Conservation (phyloP, 2,888 invertebrate genomes). For the Diloba caeruleocephala region DNA sequence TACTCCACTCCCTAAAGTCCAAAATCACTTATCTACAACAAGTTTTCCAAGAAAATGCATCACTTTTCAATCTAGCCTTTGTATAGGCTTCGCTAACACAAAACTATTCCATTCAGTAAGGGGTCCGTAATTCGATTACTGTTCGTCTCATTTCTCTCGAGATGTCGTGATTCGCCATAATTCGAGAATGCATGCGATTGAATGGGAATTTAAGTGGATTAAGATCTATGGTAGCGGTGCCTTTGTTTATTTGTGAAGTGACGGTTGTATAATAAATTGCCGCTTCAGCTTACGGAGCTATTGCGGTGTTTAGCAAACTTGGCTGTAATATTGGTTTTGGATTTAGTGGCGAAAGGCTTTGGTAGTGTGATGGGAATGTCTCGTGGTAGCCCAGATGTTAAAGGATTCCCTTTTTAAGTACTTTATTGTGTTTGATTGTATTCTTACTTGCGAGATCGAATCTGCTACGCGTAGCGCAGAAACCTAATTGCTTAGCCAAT, state of each 20-base stretch:
- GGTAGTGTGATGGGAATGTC: no score
- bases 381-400: no score
- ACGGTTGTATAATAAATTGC: conserved; percentile 21
- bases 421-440: no score
- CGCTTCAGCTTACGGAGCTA: conserved; percentile 39
- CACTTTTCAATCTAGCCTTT: conserved; percentile 57
- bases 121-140: conserved; percentile 74
- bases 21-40: conserved; percentile 9
- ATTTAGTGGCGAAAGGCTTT: no score
- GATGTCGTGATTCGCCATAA: conserved; percentile 78
- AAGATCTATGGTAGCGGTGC: conserved; percentile 73
- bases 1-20: not conserved
- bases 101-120: conserved; percentile 67
- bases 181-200: conserved; percentile 69
- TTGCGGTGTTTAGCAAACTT: no score
- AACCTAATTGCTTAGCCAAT: no score
- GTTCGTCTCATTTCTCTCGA: conserved; percentile 77
- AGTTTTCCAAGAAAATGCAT: conserved; percentile 46
- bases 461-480: no score
- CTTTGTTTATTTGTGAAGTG: conserved; percentile 49
- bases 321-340: no score
- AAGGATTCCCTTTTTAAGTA: no score
- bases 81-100: conserved; percentile 57
- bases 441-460: no score
- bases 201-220: conserved; percentile 78